Conservation (phyloP, 2,113 vertebrate species). For the Edolisoma coerulescens region DNA sequence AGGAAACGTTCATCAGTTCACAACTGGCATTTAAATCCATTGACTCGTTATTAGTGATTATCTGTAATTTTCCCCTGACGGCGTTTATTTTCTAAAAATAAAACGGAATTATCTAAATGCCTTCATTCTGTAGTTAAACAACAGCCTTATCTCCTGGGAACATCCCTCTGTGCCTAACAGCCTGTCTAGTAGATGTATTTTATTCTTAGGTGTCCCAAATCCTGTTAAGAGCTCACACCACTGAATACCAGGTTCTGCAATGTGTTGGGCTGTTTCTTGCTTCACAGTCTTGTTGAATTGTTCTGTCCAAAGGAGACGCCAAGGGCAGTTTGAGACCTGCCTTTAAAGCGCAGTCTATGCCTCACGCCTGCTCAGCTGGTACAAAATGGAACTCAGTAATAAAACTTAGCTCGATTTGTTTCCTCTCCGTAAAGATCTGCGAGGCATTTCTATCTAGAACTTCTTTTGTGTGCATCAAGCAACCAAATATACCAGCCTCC, state of each 20-base stretch:
- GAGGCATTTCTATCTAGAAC: slow-evolving; percentile 5
- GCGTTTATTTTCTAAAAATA: slow-evolving; percentile 15
- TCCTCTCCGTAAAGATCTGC: background rate
- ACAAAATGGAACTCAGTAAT: background rate
- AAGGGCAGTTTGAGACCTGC: background rate
- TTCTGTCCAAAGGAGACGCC: background rate
- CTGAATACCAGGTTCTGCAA: background rate
- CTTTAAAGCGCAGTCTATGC: background rate
- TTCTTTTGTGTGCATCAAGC: background rate
- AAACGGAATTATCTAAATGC: slow-evolving; percentile 12
- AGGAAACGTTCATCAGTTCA: background rate
- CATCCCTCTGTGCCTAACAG: background rate
- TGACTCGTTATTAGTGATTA: background rate
- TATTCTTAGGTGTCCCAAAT: background rate
- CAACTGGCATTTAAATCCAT: background rate
- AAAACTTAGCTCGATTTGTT: background rate
- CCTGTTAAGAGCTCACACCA: background rate
- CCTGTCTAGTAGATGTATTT: background rate
- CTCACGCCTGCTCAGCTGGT: background rate
- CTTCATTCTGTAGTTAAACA: slow-evolving; percentile 14
- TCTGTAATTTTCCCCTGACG: background rate
- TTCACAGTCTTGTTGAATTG: background rate
- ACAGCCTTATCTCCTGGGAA: slow-evolving; percentile 45
- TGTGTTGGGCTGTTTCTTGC: background rate
- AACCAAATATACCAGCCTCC: background rate